These are phyloP conservation scores for Neodon shergylaensis DNA, from an alignment of 2,113 vertebrate species.

Conservation along the genomic window DNA sequence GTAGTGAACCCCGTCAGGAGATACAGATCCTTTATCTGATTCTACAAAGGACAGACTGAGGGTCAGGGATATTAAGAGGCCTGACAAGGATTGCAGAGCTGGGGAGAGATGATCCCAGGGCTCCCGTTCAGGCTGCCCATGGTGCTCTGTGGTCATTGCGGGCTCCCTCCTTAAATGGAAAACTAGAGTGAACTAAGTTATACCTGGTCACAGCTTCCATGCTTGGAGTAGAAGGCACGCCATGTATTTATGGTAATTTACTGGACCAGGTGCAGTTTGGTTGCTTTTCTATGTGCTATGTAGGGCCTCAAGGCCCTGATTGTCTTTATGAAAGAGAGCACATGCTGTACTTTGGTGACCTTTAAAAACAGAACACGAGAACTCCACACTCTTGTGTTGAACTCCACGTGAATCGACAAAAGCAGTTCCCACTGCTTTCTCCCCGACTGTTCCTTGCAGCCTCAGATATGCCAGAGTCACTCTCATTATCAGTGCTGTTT, in stretches of 20 bases:
- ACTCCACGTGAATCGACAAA: neutral
- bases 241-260: neutral
- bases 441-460: neutral
- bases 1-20: neutral
- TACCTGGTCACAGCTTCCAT: too few relatives aligned
- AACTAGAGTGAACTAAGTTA: neutral
- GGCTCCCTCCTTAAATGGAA: neutral
- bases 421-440: slow-evolving; percentile 23
- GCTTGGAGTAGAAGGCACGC: neutral
- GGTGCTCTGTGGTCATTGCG: neutral
- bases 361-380: slow-evolving; percentile 32
- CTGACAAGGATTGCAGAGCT: neutral
- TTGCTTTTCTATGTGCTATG: slow-evolving; percentile 35
- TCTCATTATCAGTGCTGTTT: slow-evolving; percentile 33
- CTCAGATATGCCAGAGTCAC: neutral
- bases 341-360: neutral
- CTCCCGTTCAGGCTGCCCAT: neutral
- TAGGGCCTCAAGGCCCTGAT: neutral
- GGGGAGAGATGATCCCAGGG: neutral
- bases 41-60: neutral
- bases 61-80: neutral
- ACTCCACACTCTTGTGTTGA: slow-evolving; percentile 24
- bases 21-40: neutral
- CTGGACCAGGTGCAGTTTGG: neutral
- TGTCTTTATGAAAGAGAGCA: neutral